Evolutionary conservation across 2,888 invertebrate genomes (phyloP).

Genomic region (Aromia moschata): DNA sequence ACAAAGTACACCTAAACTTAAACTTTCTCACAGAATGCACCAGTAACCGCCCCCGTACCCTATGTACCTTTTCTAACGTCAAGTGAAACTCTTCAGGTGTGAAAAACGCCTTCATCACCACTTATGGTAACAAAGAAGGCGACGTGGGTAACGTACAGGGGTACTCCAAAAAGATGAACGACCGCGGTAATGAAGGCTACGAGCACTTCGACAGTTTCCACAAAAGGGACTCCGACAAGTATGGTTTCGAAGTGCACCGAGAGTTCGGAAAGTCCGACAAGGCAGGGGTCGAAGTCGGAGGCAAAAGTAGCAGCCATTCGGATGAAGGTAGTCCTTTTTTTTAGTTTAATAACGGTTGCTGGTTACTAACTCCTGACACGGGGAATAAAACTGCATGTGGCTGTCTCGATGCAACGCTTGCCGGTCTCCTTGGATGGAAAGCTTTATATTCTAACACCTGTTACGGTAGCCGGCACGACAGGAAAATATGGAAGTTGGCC

Average conservation of each 20-base stretch:
- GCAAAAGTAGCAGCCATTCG: slow-evolving; percentile 53
- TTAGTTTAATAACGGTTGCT: background rate
- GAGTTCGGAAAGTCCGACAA: slow-evolving; percentile 67
- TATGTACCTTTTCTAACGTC: too few relatives aligned
- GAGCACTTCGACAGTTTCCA: slow-evolving; percentile 78
- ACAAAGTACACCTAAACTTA: too few relatives aligned
- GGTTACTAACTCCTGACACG: background rate
- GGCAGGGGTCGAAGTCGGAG: slow-evolving; percentile 63
- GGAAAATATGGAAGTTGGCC: too few relatives aligned
- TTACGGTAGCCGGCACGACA: too few relatives aligned
- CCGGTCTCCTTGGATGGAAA: background rate
- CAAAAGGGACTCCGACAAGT: slow-evolving; percentile 77
- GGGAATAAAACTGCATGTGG: background rate
- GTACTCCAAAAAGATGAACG: slow-evolving; percentile 70
- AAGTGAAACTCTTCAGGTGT: slow-evolving; percentile 52
- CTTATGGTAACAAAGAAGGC: slow-evolving; percentile 68
- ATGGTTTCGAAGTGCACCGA: slow-evolving; percentile 75
- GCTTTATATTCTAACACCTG: background rate
- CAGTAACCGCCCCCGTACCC: too few relatives aligned
- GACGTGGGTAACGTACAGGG: slow-evolving; percentile 69
- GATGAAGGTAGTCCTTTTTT: slow-evolving; percentile 26
- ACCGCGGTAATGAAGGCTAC: slow-evolving; percentile 76
- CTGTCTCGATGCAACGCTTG: background rate
- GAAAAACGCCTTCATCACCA: slow-evolving; percentile 67
- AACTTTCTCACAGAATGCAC: too few relatives aligned